Evolutionary conservation across 2,113 vertebrate genomes (phyloP), one percentile per base, ranked within the genome.

Genomic region (Oplegnathus fasciatus): DNA sequence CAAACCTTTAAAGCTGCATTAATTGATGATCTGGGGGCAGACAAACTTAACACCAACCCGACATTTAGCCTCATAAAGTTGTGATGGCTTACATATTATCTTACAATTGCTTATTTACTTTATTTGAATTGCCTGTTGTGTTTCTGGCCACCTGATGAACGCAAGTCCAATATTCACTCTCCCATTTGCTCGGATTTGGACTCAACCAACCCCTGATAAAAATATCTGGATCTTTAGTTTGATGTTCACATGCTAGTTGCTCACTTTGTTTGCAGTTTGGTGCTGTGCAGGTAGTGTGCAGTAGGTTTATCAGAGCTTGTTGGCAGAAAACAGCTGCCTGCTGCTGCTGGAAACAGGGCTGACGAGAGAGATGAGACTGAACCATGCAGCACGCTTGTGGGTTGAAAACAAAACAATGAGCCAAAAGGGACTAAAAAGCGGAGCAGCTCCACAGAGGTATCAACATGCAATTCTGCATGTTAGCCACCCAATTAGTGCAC

Each of bases 281-380:
- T 26, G 48, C 30, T 62, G 32, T 10, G 46, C 4, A 55, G 34
- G 2, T n/a, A 24, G 26, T 13, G 9, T 58, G 22, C 28, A 28
- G 15, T 30, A 37, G 10, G 26, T 62, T 34, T 17, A 62, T 24
- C 28, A 50, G 22, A 75, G 40, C 26, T 22, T 42, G 42, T 48
- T 46, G 57, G 72, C 50, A 6, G 9, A 34, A 42, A 57, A 40
- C 52, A 67, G 62, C 40, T 37, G 61, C 69, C 26, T 28, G 68
- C 55, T 52, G n/a, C 60, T 44, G n/a, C 40, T 46, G 20, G 64
- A 58, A 20, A 34, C 13, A 13, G 14, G 42, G 30, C 28, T 54
- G 52, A 71, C 37, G 78, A 70, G 24, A 62, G 68, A 70, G 8
- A 37, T 54, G 57, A 71, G 11, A 32, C 40, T 76, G 72, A 54